Base-by-base conservation (phyloP, 2,113 vertebrate species). In the Polyodon spathula region DNA sequence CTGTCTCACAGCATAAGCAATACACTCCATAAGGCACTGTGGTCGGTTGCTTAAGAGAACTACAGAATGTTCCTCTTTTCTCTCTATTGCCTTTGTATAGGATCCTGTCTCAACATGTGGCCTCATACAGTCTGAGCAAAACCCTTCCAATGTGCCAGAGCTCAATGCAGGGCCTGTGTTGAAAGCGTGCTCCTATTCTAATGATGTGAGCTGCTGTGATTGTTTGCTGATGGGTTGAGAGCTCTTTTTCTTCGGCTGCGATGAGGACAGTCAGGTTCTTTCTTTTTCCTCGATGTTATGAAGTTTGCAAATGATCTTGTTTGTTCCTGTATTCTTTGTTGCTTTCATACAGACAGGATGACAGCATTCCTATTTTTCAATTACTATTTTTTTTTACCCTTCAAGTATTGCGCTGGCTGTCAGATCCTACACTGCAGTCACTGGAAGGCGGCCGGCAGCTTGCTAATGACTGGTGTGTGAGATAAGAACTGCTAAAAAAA, bases 181-280 rank as follows among this genome's bases (percentile, higher is more conserved):
- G 66, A 86, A 85, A 85, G 76, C 67, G 60, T 67, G 76, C 78
- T 80, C 69, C 79, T 76, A 81, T 78, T 74, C 78, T 75, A 71
- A 78, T 55, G 71, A 76, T 81, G 81, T 82, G 74, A 66, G 64
- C 52, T 63, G 72, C 65, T 74, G 76, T n/a, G n/a, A 83, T 73
- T 77, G 60, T 65, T 74, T 64, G 74, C 72, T 84, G 82, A 81
- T 80, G 69, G 76, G 54, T 73, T 76, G 70, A 64, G 71, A 69
- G 64, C 67, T 62, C 53, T 67, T 69, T 27, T 56, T 54, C 11
- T 42, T 38, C 40, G 37, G 42, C 48, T 52, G 12, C 54, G n/a
- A 67, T 63, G 51, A 40, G 56, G 60, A 69, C 62, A 70, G 50
- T 46, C 63, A 43, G 5, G 9, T 65, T 75, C 48, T 74, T 70